Conservation (phyloP, 2,888 invertebrate genomes). For the Acrocyrtus sp. region DNA sequence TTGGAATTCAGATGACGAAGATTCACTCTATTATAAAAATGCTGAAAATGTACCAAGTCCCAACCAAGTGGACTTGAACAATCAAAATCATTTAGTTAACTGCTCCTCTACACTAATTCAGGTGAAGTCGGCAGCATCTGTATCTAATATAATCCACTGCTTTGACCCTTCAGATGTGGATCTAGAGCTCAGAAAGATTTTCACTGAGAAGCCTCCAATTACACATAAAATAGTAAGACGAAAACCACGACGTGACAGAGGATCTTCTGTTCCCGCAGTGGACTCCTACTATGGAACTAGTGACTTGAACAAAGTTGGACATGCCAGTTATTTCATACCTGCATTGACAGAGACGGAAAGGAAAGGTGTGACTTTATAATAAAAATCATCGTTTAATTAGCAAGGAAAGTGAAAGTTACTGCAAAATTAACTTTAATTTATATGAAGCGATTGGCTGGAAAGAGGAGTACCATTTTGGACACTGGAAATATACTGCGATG, state of each 20-base stretch:
- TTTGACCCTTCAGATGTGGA: conserved; percentile 56
- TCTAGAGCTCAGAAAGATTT: conserved; percentile 51
- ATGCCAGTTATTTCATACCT: conserved; percentile 59
- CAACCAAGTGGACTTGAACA: conserved; percentile 10
- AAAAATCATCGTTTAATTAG: background rate
- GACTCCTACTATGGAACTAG: conserved; percentile 56
- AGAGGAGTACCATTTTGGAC: conserved; percentile 50
- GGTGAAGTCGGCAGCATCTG: background rate
- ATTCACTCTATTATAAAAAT: background rate
- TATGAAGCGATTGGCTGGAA: conserved; percentile 54
- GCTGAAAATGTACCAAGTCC: background rate
- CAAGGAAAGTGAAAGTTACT: no score
- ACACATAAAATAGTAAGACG: conserved; percentile 51
- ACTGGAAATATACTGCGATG: conserved; percentile 50
- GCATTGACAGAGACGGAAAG: conserved; percentile 46
- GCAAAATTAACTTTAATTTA: background rate
- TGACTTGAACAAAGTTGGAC: conserved; percentile 54
- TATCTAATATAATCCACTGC: conserved; percentile 33
- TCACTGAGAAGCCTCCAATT: conserved; percentile 49
- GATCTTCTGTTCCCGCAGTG: conserved; percentile 55
- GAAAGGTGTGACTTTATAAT: conserved; percentile 29
- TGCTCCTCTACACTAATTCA: background rate
- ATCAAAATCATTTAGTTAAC: conserved; percentile 19
- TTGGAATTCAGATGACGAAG: background rate
- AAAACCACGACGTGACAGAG: conserved; percentile 45